A percentile compares a stretch with the other conserved stretches of the same genome.
Evolutionary conservation across 1,140 invertebrate genomes (phyloP).

Genomic region (Caenorhabditis elegans): WBcel235 BX284604.4:13047001-13047500

Average conservation of each 20-base stretch:
- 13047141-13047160: not conserved
- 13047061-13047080: not conserved
- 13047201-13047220: conserved; percentile 2
- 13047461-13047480: not conserved
- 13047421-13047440: not conserved
- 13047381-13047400: conserved; percentile 1
- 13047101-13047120: not conserved
- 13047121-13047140: not conserved
- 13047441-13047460: too few species aligned
- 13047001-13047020: not conserved
- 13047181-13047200: not conserved
- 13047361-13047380: not conserved
- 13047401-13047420: not conserved
- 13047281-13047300: not conserved
- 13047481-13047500: not conserved
- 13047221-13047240: not conserved
- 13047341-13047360: not conserved
- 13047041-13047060: not conserved
- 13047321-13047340: not conserved
- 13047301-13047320: not conserved
- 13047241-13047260: not conserved
- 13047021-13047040: not conserved
- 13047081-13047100: not conserved
- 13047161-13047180: too few species aligned
- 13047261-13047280: not conserved